Evolutionary conservation across 2,888 invertebrate genomes (phyloP), one percentile per base, ranked within the genome.

Genomic region (Chaetogeoica ovagalla): DNA sequence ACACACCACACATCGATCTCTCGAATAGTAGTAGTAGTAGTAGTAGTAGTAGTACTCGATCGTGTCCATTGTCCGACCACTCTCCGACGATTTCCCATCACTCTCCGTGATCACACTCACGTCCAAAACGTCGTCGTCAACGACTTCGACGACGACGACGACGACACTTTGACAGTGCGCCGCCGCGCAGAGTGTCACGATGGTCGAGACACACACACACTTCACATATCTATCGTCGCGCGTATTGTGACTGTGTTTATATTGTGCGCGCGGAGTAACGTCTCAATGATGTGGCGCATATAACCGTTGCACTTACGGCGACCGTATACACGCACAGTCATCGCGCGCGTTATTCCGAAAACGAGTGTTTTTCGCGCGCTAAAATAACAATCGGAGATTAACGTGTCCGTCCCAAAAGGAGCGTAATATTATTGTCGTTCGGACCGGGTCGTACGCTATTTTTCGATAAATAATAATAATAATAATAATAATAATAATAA

Each of bases 171-270:
- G 65, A 55, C 74, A 21, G 55, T 52, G 48, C 48, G 48, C 48
- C 48, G 48, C 48, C 48, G 11, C 48, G 48, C n/a, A n/a, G n/a
- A n/a, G n/a, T n/a, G 48, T 48, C 48, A 48, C 13, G 48, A 48
- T 48, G 74, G 59, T 57, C 43, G 48, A 66, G 76, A 76, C 57
- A 30, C 68, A 76, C 74, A 76, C 57, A 30, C 68, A 76, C 74
- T 75, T 75, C 74, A 75, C 57, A 75, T 43, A 30, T 9, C 23
- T 19, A 43, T 74, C 65, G 30, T 30, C 30, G 30, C 30, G 30
- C 30, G 39, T 62, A 59, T 72, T 73, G 72, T 62, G 62, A 73
- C 62, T 73, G 62, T 43, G 8, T 60, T 48, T 3, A 21, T 21
- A n/a, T 2, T 5, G 48, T 55, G 15, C 30, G 48, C 13, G 13